phyloP scores from a whole-genome alignment of 2,113 vertebrate species.

The Xenopus laevis region DNA sequence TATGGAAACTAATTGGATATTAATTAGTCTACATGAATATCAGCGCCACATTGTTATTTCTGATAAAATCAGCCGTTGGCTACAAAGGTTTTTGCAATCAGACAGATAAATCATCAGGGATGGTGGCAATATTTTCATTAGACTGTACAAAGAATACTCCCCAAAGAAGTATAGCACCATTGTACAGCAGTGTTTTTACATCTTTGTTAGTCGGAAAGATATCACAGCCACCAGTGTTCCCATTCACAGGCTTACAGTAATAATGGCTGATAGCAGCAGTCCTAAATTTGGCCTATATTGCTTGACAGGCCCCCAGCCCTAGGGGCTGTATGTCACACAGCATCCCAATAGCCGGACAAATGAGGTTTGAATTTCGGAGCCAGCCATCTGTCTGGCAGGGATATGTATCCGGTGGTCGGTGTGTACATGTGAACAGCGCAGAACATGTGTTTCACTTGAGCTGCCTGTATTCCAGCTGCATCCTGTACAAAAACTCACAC shows the following conservation, averaged over 20 bases:
- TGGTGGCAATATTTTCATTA: no score
- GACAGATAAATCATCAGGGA: no score
- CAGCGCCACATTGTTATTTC: no score
- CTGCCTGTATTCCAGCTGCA: slow-evolving; percentile 23
- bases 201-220: background rate
- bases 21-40: no score
- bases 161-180: no score
- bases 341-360: slow-evolving; percentile 25
- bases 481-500: slow-evolving; percentile 17
- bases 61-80: no score
- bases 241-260: slow-evolving; percentile 12
- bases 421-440: slow-evolving; percentile 16
- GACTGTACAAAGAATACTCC: no score
- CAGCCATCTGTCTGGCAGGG: slow-evolving; percentile 36
- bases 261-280: background rate
- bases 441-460: slow-evolving; percentile 26
- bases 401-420: slow-evolving; percentile 17
- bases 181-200: no score
- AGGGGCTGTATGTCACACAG: slow-evolving; percentile 17
- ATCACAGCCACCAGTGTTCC: slow-evolving; percentile 1
- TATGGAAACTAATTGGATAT: no score
- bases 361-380: slow-evolving; percentile 21
- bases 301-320: slow-evolving; percentile 23
- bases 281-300: slow-evolving; percentile 7
- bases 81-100: no score